Percentiles rank a stretch among this genome's conserved stretches.
phyloP scores from a whole-genome alignment of 2,113 vertebrate species.

The Alethe castanea region DNA sequence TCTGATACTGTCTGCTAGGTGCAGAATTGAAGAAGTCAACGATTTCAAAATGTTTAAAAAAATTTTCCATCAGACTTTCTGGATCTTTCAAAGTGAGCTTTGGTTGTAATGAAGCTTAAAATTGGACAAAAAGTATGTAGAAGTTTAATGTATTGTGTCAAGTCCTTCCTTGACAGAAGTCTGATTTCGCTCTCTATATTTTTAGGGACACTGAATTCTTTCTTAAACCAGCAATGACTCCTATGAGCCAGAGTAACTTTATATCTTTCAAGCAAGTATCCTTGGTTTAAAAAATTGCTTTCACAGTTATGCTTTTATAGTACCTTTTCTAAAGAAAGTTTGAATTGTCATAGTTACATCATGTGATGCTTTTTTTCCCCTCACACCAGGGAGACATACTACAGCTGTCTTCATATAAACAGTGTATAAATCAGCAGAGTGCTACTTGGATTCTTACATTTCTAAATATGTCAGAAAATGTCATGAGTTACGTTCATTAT shows the following conservation, averaged over 20 bases:
- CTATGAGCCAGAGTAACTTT: not conserved
- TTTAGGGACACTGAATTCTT: not conserved
- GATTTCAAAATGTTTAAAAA: not conserved
- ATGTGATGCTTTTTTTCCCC: not conserved
- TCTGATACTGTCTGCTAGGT: not conserved
- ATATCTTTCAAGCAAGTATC: not conserved
- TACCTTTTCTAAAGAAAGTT: not conserved
- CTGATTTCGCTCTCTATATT: not conserved
- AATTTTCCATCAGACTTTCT: not conserved
- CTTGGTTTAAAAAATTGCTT: not conserved
- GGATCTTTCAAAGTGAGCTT: not conserved
- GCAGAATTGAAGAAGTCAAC: not conserved
- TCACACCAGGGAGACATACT: not conserved
- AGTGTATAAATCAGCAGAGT: not conserved
- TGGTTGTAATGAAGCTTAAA: not conserved
- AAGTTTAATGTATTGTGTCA: not conserved
- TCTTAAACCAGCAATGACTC: not conserved
- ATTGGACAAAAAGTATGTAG: not conserved
- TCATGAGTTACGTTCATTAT: not conserved
- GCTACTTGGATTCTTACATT: not conserved
- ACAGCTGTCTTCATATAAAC: conserved; percentile 19
- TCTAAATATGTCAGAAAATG: not conserved
- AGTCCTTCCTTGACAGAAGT: not conserved
- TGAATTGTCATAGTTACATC: not conserved
- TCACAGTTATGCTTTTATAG: not conserved